Evolutionary conservation across 1,140 invertebrate genomes (phyloP).

Genomic region (Pseudomyrmex gracilis): DNA sequence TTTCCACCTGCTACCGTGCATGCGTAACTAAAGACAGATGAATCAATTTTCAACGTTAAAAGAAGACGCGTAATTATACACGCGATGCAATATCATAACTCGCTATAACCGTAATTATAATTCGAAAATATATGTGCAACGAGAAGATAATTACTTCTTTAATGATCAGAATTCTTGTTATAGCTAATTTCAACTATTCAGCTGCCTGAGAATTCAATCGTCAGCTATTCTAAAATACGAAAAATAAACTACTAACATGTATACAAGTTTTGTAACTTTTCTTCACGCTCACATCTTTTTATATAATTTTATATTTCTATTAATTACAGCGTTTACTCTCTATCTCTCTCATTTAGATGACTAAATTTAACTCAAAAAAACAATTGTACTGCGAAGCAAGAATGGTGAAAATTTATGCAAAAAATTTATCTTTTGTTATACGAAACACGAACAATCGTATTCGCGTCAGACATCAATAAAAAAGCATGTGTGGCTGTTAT

Average conservation of each 20-base stretch:
- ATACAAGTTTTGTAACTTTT: background rate
- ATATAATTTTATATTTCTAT: too few species aligned
- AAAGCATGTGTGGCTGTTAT: slow-evolving; percentile 18
- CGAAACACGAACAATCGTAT: background rate
- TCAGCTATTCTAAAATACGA: background rate
- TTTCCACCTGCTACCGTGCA: background rate
- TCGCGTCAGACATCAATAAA: background rate
- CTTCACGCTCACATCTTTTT: background rate
- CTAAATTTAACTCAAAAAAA: slow-evolving; percentile 1
- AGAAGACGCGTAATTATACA: background rate
- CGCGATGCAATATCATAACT: background rate
- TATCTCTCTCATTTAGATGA: background rate
- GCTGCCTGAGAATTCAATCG: background rate
- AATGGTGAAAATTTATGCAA: background rate
- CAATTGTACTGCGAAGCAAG: background rate
- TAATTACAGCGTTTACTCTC: too few species aligned
- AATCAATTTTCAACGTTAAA: background rate
- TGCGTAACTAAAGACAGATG: background rate
- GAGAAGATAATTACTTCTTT: background rate
- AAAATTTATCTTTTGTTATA: slow-evolving; percentile 24
- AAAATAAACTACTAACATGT: background rate
- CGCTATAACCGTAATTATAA: background rate
- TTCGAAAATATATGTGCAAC: background rate
- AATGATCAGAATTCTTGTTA: background rate
- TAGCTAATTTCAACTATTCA: background rate